Percentiles rank a stretch among this genome's conserved stretches.
Conservation (phyloP, 2,113 vertebrate species). For the Indri indri region DNA sequence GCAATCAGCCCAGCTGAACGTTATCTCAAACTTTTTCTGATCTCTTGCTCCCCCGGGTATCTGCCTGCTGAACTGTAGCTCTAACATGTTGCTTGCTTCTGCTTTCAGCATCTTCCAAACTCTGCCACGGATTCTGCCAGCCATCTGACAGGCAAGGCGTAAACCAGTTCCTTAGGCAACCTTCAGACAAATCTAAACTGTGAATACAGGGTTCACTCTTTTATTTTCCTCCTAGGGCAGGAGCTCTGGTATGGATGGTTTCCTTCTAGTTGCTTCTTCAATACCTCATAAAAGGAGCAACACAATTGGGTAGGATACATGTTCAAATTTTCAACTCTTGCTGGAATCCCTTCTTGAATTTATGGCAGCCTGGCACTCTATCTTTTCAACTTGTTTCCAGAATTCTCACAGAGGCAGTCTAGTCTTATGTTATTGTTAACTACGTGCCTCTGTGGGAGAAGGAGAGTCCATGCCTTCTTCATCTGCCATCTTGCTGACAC, state of each 20-base stretch:
- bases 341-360: not conserved
- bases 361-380: not conserved
- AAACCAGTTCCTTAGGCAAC: not conserved
- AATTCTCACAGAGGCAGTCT: not conserved
- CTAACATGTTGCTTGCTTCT: not conserved
- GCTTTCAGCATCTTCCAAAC: not conserved
- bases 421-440: not conserved
- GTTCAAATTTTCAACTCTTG: not conserved
- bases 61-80: not conserved
- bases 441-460: not conserved
- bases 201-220: not conserved
- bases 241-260: fast-evolving
- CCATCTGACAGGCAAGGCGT: not conserved
- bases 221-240: not conserved
- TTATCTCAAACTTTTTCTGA: not conserved
- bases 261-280: not conserved
- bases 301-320: not conserved
- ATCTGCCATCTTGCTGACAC: not conserved
- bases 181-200: not conserved
- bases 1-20: fast-evolving
- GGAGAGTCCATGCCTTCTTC: not conserved
- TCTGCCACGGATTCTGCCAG: not conserved
- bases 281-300: too few species aligned
- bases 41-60: not conserved
- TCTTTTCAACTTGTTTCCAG: not conserved